Base-by-base conservation (phyloP, 2,797 vertebrate genomes). In the Lophotriccus pileatus region DNA sequence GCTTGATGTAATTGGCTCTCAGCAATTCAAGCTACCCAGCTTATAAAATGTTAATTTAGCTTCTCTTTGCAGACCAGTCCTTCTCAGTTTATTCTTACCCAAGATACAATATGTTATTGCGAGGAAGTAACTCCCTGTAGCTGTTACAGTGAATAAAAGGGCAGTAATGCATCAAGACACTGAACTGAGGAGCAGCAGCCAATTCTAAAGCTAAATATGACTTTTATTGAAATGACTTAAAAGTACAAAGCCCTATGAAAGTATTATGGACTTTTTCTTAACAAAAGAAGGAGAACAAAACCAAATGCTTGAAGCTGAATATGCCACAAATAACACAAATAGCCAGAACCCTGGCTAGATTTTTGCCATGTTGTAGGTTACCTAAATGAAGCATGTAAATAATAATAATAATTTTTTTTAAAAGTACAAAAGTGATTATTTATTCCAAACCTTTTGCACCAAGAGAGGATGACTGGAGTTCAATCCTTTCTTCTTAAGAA, bases 401-500 rank as follows among this genome's bases (percentile, higher is more conserved):
- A 49, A 67, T 47, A 36, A 82, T 23, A 63, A 7, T 44, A 30
- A 27, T 7, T 49, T 49, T 25, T 14, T 24, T 24, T 25, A 23
- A 44, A 41, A 44, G 8, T 25, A 8, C 5, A 41, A 53, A 22
- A 59, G 24, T 46, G 46, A 86, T 87, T 91, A 93, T 86, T 88
- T 88, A 77, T 91, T 94, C 68, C 58, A 84, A 55, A 24, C 47
- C 37, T 75, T 87, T 56, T 64, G 7, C 82, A 64, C 72, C 59
- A 66, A 70, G 89, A 86, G 37, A 92, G 43, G 30, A 28, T 83
- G 82, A 58, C 60, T 91, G 12, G 36, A 81, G 63, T 92, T 87
- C 84, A 95, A 4, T 67, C 43, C 68, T 93, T 92, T 94, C 68
- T 95, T 97, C 92, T 95, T 25, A 59, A 86, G 91, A 94, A 85